These are phyloP conservation scores for Lasioglossum morio DNA, from an alignment of 2,888 invertebrate genomes.

Conservation along the genomic window DNA sequence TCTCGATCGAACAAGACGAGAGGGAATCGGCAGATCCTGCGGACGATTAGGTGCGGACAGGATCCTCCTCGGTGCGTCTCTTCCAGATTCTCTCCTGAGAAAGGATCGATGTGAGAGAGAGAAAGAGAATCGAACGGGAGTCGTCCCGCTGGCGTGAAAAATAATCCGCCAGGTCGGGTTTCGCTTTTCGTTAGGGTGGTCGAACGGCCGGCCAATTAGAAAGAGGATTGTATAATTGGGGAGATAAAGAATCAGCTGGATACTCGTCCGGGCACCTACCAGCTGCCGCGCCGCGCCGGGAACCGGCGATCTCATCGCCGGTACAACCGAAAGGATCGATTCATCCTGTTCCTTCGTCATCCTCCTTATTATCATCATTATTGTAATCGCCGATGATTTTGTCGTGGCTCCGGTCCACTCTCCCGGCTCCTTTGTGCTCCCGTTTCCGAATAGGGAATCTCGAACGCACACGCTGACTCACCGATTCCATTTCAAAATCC, in stretches of 20 bases:
- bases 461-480: background rate
- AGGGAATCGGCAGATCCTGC: background rate
- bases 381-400: conserved; percentile 50
- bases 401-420: conserved; percentile 14
- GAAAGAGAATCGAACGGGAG: conserved; percentile 45
- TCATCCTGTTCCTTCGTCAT: conserved; percentile 55
- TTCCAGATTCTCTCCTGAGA: background rate
- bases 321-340: conserved; percentile 51
- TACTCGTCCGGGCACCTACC: conserved; percentile 82
- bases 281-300: conserved; percentile 74
- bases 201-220: conserved; percentile 78
- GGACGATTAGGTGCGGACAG: conserved; percentile 3
- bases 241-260: conserved; percentile 81
- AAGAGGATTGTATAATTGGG: conserved; percentile 82
- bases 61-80: background rate
- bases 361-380: conserved; percentile 56
- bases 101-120: background rate
- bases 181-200: conserved; percentile 70
- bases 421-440: conserved; percentile 6
- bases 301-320: conserved; percentile 26
- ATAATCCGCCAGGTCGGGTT: conserved; percentile 55
- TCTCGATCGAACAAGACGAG: background rate
- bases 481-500: background rate
- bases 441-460: background rate
- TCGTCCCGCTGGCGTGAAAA: conserved; percentile 58